Base-by-base conservation (phyloP, 2,113 vertebrate species). In the Alligator mississippiensis region DNA sequence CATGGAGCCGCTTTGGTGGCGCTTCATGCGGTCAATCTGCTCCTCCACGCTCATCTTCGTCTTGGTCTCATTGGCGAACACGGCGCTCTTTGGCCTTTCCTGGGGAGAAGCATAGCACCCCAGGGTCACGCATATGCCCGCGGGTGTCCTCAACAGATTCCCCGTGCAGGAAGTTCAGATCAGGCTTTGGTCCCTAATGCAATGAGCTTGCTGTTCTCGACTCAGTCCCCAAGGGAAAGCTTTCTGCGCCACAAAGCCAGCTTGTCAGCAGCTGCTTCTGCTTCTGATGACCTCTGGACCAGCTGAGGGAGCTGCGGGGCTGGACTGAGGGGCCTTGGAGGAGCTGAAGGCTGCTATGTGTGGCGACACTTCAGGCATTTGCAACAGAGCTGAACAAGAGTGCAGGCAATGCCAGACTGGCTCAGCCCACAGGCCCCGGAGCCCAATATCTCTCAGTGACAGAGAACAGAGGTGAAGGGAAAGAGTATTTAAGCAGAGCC, bases 11-110 rank as follows among this genome's bases (percentile, higher is more conserved):
- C 98, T 99, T 98, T 99, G 99, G 97, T 99, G 99, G 5, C 99
- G 97, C 57, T 98, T 98, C 97, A 99, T 98, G 75, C 99, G 98
- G 93, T 99, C 98, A 0, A 99, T 98, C 96, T 99, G 99, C 97
- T 99, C 99, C 96, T 99, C 98, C 78, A 99, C 98, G 0, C 98
- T 99, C 99, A 99, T 99, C 97, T 99, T 99, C 47, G 98, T 98
- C 97, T 99, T 99, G 4, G 98, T 93, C 74, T 99, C 99, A 0
- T 96, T 94, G 1, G 99, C 90, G 24, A 99, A 99, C 92, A 98
- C 98, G 0, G 99, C 99, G 1, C 99, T 99, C 95, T 99, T 99
- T 14, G 99, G 99, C 34, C 99, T 98, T 62, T 99, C 99, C 98
- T 99, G 96, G 82, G 64, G 85, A n/a, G 0, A 30, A 75, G 25